A percentile compares a stretch with the other conserved stretches of the same genome.
phyloP scores from a whole-genome alignment of 2,797 vertebrate species.

The Odontamblyopus lacepedii region DNA sequence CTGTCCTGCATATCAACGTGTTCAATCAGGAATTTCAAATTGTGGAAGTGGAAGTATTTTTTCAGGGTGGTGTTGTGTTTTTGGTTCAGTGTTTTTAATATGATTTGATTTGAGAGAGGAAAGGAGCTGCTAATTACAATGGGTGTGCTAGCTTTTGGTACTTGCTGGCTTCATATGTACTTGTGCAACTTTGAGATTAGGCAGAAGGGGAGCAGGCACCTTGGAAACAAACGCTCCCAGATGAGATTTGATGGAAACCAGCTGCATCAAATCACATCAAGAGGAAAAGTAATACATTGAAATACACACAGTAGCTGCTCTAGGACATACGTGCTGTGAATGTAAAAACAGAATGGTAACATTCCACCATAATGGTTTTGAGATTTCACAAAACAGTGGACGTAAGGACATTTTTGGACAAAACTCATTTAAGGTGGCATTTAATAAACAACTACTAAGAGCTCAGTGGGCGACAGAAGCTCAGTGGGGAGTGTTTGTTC shows the following conservation, averaged over 20 bases:
- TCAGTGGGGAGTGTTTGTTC: too few species aligned
- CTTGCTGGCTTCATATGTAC: conserved; percentile 66
- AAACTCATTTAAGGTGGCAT: conserved; percentile 4
- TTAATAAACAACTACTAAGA: background rate
- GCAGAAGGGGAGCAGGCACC: conserved; percentile 73
- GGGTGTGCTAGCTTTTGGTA: conserved; percentile 58
- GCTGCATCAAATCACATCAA: conserved; percentile 68
- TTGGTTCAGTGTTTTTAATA: conserved; percentile 49
- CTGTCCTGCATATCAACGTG: conserved; percentile 52
- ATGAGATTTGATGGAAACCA: conserved; percentile 79
- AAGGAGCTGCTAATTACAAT: conserved; percentile 73
- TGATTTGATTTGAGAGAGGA: conserved; percentile 69
- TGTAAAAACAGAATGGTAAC: conserved; percentile 48
- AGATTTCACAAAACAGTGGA: conserved; percentile 55
- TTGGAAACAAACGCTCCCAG: conserved; percentile 80
- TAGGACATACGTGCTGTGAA: conserved; percentile 29
- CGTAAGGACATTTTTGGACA: conserved; percentile 31
- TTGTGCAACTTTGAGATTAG: conserved; percentile 75
- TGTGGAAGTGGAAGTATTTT: conserved; percentile 22
- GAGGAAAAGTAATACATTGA: conserved; percentile 46
- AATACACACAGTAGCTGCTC: conserved; percentile 66
- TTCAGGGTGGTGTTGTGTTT: conserved; percentile 32
- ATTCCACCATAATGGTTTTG: conserved; percentile 65
- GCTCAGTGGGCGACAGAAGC: too few species aligned
- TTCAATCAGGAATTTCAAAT: conserved; percentile 54